Conservation (phyloP, 1,140 invertebrate genomes). For the Liolophura sinensis region DNA sequence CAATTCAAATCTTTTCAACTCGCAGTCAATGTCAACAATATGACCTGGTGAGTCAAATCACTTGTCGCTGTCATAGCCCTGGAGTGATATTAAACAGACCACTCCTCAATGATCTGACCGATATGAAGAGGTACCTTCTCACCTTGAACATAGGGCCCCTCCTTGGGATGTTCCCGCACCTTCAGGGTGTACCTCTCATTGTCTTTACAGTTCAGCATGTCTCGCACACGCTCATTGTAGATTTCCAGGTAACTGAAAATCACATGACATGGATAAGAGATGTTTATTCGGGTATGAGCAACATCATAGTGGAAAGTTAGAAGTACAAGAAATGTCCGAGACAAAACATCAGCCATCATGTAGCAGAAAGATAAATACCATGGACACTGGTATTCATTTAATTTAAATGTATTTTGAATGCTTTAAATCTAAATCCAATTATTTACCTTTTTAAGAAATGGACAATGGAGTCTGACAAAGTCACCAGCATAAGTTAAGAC, state of each 20-base stretch:
- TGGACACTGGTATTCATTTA: neutral
- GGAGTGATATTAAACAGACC: no score
- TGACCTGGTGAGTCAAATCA: no score
- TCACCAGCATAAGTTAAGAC: no score
- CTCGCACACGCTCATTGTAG: conserved; percentile 57
- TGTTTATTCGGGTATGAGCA: neutral
- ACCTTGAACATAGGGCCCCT: conserved; percentile 59
- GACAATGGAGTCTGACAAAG: no score
- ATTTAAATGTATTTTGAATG: neutral
- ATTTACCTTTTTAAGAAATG: no score
- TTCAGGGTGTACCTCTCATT: conserved; percentile 51
- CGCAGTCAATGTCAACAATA: no score
- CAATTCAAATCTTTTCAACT: no score
- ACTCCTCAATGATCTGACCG: no score
- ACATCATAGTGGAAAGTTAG: neutral
- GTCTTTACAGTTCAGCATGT: conserved; percentile 39
- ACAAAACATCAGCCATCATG: no score
- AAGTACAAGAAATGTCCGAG: no score
- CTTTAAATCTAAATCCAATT: neutral
- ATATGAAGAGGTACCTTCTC: conserved; percentile 3
- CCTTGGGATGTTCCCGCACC: conserved; percentile 57
- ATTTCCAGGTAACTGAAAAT: conserved; percentile 54
- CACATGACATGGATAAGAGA: neutral
- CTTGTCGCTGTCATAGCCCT: no score
- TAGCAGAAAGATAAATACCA: neutral